Conservation (phyloP, 2,797 vertebrate genomes). For the Eulemur coronatus region DNA sequence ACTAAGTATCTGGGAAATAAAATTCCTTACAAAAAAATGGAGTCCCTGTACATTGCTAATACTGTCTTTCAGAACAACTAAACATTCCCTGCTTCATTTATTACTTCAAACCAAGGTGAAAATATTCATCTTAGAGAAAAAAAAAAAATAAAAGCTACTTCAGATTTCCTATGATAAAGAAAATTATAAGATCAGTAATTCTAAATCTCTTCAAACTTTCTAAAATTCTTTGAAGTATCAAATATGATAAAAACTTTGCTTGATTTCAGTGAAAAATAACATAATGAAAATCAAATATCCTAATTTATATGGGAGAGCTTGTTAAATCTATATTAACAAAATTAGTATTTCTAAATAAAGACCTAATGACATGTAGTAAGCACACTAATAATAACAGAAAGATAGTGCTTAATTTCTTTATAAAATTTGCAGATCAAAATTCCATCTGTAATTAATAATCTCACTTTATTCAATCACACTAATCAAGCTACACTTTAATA, state of each 20-base stretch:
- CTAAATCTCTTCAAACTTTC: conserved; percentile 24
- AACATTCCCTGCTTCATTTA: background rate
- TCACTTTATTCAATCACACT: conserved; percentile 67
- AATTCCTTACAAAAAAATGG: background rate
- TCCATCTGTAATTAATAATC: conserved; percentile 69
- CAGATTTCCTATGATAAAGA: background rate
- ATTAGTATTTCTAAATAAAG: conserved; percentile 66
- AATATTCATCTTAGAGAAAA: background rate
- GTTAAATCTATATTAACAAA: conserved; percentile 38
- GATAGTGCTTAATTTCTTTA: conserved; percentile 56
- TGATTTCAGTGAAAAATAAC: conserved; percentile 18
- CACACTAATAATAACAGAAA: conserved; percentile 60
- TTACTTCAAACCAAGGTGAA: background rate
- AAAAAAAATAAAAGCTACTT: background rate
- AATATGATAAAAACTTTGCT: background rate
- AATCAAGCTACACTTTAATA: conserved; percentile 71
- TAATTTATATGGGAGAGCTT: conserved; percentile 52
- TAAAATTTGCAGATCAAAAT: conserved; percentile 71
- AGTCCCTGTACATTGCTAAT: background rate
- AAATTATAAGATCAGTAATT: background rate
- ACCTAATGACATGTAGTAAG: conserved; percentile 46
- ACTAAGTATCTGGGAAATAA: background rate
- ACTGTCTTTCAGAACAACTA: background rate
- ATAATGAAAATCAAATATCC: conserved; percentile 47
- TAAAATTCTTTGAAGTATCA: background rate